These are phyloP conservation scores for Dufourea novaeangliae DNA, from an alignment of 1,140 invertebrate species.

Conservation along the genomic window DNA sequence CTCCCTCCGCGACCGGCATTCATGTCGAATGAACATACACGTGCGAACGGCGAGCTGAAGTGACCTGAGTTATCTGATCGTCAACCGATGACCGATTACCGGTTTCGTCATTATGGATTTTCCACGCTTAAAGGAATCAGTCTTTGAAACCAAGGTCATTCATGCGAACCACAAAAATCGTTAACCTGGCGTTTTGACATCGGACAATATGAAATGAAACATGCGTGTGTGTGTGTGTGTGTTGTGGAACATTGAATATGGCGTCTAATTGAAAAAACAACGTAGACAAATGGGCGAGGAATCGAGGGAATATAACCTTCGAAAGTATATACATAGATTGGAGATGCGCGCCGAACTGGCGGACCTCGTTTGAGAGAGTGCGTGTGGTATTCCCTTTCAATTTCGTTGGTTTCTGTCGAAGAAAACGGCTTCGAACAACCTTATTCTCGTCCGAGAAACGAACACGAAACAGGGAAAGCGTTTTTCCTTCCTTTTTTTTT, in stretches of 20 bases:
- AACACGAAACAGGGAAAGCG: constrained; percentile 30
- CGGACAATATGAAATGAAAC: constrained; percentile 18
- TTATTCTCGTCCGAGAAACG: constrained; percentile 30
- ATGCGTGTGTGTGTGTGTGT: constrained; percentile 10
- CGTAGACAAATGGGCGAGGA: not conserved
- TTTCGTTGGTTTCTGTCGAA: not conserved
- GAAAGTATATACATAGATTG: not conserved
- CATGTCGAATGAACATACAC: constrained; percentile 27
- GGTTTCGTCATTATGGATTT: not conserved
- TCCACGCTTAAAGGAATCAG: constrained; percentile 59
- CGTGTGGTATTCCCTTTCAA: not conserved
- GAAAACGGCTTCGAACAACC: no score
- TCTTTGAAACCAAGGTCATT: constrained; percentile 57
- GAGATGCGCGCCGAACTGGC: not conserved
- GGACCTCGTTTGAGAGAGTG: not conserved
- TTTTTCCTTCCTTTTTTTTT: not conserved
- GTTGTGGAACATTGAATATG: not conserved
- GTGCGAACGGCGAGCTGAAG: not conserved
- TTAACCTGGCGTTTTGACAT: constrained; percentile 20
- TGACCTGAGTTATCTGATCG: constrained; percentile 25
- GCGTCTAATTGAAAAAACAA: not conserved
- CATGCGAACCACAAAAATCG: constrained; percentile 25
- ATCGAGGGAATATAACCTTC: not conserved
- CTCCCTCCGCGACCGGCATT: constrained; percentile 24
- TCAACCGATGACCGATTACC: constrained; percentile 15